These are phyloP conservation scores for Mus pahari DNA, from an alignment of 2,113 vertebrate genomes.

Conservation along the genomic window DNA sequence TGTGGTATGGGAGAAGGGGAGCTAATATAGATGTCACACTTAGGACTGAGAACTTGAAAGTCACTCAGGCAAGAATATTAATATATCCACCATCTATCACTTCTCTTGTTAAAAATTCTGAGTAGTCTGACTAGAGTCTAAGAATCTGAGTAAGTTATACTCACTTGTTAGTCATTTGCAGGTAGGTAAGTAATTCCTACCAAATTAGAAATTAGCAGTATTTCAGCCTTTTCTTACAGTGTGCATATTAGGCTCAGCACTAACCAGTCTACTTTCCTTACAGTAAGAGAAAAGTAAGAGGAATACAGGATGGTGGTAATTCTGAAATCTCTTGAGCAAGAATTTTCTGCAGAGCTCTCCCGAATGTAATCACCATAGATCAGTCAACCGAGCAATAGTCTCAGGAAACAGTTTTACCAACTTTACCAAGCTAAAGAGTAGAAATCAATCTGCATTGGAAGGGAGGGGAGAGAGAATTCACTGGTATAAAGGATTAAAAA, in stretches of 20 bases:
- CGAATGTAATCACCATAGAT: neutral
- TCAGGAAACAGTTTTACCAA: neutral
- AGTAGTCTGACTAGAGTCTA: neutral
- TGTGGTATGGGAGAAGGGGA: neutral
- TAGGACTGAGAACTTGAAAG: neutral
- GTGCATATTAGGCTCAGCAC: neutral
- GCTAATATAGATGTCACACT: neutral
- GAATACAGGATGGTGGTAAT: neutral
- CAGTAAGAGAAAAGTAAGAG: neutral
- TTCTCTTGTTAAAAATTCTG: neutral
- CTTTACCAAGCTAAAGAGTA: neutral
- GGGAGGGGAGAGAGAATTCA: neutral
- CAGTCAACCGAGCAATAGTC: neutral
- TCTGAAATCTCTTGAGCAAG: neutral
- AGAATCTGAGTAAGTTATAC: neutral
- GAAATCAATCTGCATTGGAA: neutral
- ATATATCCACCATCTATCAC: neutral
- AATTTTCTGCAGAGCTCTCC: neutral
- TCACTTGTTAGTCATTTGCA: neutral
- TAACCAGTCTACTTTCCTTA: neutral
- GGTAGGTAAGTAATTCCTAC: neutral
- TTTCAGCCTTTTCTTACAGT: neutral
- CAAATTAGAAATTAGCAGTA: neutral
- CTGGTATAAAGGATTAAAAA: neutral
- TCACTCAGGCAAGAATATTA: neutral